Conservation (phyloP, 2,797 vertebrate genomes). For the Acanthis flammea region DNA sequence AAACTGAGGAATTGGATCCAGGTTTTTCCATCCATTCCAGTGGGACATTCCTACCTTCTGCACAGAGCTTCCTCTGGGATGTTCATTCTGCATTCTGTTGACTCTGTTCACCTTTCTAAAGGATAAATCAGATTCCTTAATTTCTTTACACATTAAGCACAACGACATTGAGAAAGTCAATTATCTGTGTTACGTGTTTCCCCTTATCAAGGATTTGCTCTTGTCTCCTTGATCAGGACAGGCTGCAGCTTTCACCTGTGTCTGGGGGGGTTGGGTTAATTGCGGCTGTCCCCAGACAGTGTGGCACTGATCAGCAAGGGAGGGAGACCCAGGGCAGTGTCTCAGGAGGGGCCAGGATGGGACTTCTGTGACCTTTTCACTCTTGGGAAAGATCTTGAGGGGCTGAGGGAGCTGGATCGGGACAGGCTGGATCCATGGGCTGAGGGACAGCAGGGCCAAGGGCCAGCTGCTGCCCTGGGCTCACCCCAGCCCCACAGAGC, state of each 20-base stretch:
- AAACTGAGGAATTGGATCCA: neutral
- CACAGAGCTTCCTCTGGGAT: neutral
- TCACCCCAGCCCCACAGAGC: no score
- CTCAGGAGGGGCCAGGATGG: neutral
- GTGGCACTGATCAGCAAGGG: neutral
- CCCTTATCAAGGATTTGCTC: neutral
- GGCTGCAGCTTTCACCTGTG: neutral
- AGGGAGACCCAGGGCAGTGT: neutral
- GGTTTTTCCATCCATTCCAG: neutral
- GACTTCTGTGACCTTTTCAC: neutral
- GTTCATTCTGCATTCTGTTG: neutral
- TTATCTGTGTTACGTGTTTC: conserved; percentile 27
- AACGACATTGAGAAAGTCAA: neutral
- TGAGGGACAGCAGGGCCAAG: no score
- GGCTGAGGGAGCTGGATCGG: neutral
- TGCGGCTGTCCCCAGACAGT: neutral
- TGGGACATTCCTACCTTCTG: neutral
- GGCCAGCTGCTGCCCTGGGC: no score
- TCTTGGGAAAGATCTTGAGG: neutral
- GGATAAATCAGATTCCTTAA: neutral
- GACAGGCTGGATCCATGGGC: no score
- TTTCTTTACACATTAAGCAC: neutral
- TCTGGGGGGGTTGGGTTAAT: neutral
- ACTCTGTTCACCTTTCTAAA: neutral
- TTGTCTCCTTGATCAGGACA: conserved; percentile 26